phyloP scores from a whole-genome alignment of 2,113 vertebrate species.

The Catharus fuscescens region DNA sequence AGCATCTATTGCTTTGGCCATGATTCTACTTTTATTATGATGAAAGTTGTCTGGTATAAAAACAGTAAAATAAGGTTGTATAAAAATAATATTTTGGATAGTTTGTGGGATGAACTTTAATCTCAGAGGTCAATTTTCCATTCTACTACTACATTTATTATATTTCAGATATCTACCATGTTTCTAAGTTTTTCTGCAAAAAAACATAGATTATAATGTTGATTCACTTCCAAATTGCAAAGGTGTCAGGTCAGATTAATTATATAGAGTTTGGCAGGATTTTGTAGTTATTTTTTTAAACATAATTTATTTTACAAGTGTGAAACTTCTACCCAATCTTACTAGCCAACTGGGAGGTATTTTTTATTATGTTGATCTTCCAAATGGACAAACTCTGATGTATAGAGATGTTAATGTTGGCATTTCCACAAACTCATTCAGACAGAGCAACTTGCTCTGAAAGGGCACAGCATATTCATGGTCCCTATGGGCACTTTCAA shows the following conservation, averaged over 20 bases:
- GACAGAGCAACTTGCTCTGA: neutral
- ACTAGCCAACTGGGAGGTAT: neutral
- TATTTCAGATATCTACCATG: neutral
- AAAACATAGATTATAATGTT: neutral
- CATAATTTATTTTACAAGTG: neutral
- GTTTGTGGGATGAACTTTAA: neutral
- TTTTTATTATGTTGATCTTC: constrained; percentile 22
- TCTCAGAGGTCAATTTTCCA: neutral
- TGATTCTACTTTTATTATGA: neutral
- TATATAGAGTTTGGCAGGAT: neutral
- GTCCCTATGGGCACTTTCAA: neutral
- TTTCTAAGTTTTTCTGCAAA: neutral
- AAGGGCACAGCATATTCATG: neutral
- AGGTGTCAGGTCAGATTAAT: neutral
- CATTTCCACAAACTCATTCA: neutral
- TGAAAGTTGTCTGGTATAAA: neutral
- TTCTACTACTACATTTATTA: neutral
- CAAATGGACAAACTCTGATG: constrained; percentile 5
- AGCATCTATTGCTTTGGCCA: neutral
- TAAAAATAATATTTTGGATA: neutral
- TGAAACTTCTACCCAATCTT: neutral
- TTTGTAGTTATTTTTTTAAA: neutral
- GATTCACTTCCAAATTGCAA: neutral
- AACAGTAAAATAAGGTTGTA: neutral
- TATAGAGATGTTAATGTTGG: neutral